A percentile compares a stretch with the other conserved stretches of the same genome.
These are phyloP conservation scores for Ceyx melanurus DNA, from an alignment of 2,113 vertebrate species.

Conservation along the genomic window DNA sequence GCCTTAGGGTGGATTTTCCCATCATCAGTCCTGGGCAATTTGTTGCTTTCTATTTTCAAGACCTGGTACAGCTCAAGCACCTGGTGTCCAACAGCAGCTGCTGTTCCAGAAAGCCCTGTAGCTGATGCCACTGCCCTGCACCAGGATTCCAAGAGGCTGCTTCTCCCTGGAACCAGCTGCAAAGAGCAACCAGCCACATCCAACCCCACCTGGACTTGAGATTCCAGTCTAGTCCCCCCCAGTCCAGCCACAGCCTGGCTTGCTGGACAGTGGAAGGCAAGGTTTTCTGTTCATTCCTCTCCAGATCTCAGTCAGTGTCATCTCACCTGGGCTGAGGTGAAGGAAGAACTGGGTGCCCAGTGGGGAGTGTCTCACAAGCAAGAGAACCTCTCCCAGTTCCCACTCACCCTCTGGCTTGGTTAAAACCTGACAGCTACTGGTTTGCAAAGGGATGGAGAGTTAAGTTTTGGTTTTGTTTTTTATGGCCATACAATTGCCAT, in stretches of 20 bases:
- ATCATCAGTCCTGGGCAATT: not conserved
- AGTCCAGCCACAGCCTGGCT: not conserved
- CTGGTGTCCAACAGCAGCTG: not conserved
- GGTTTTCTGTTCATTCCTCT: not conserved
- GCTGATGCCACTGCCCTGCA: not conserved
- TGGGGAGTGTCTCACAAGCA: not conserved
- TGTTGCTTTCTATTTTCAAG: not conserved
- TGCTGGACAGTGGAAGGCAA: not conserved
- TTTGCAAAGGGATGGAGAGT: not conserved
- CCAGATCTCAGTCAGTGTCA: not conserved
- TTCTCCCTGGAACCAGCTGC: not conserved
- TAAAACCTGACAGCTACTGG: not conserved
- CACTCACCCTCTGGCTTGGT: not conserved
- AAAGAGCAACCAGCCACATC: not conserved
- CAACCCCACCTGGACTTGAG: not conserved
- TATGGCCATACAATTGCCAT: not conserved
- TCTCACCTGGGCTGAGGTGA: not conserved
- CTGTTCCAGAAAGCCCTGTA: not conserved
- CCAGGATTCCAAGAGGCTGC: not conserved
- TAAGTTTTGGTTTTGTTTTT: not conserved
- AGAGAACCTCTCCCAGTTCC: not conserved
- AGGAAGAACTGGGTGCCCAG: not conserved
- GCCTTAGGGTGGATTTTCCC: not conserved
- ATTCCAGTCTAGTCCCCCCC: not conserved
- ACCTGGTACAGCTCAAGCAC: rapidly evolving